Percentiles rank a stretch among this genome's conserved stretches.
These are phyloP conservation scores for Parthenolecanium corni DNA, from an alignment of 2,888 invertebrate genomes.

Conservation along the genomic window DNA sequence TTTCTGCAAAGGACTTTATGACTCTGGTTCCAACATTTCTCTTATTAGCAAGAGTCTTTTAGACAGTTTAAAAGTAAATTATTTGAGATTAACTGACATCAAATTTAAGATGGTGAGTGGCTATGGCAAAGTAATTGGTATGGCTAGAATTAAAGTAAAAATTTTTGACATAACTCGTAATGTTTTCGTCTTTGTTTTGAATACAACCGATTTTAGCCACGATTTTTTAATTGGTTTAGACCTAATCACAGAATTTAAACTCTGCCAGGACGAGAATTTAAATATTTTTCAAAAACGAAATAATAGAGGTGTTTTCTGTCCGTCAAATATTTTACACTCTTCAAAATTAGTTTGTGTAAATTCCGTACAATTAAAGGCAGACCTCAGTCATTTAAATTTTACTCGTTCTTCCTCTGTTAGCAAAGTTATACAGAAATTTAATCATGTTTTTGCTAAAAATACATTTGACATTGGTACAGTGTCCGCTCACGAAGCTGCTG, in stretches of 20 bases:
- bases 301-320: constrained; percentile 8
- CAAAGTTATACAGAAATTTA: constrained; percentile 30
- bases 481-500: not conserved
- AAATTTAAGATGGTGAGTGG: constrained; percentile 14
- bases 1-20: not conserved
- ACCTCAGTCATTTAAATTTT: constrained; percentile 30
- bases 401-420: constrained; percentile 30
- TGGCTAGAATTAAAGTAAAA: constrained; percentile 5
- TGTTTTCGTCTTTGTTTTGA: not conserved
- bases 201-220: constrained; percentile 26
- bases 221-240: constrained; percentile 34
- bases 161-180: constrained; percentile 3
- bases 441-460: constrained; percentile 33
- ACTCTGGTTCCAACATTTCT: constrained; percentile 7
- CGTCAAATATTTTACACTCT: not conserved
- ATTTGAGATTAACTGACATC: not conserved
- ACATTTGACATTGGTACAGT: constrained; percentile 32
- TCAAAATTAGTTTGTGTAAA: constrained; percentile 31
- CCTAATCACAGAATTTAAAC: constrained; percentile 32
- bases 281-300: constrained; percentile 30
- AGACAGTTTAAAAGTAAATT: not conserved
- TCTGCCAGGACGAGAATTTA: constrained; percentile 34
- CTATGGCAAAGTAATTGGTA: not conserved
- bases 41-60: constrained; percentile 1
- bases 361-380: constrained; percentile 29